Base-by-base conservation (phyloP, 64 coral and sea anemone genomes). In the Stichodactyla helianthus region DNA sequence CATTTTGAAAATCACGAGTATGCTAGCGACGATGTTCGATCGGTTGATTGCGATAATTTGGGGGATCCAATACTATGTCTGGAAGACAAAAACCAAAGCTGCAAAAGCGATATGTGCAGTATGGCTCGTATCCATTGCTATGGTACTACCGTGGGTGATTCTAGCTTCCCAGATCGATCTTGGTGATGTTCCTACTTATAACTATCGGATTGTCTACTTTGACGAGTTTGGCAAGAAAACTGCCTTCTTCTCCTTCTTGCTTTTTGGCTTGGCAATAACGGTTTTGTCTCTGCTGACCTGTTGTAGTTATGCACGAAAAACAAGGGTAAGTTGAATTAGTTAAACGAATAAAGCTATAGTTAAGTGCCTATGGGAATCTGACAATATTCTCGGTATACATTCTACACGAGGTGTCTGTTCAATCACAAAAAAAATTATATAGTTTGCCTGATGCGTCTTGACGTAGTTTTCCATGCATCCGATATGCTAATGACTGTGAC, bases 81-180 rank as follows among this genome's bases (percentile, higher is more conserved):
- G 87, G 77, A 88, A 88, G 77, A 80, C 87, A 18, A 79, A 82
- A 15, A 13, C 15, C 16, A 88, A 82, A 62, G 87, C 25, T 74
- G 25, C 68, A 10, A 74, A 74, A 74, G 68, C 68, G 12, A 74
- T 74, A n/a, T 74, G 68, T 31, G 9, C 25, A 74, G 64, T 27
- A 56, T 87, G 50, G 19, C 17, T 17, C 26, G 53, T 76, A 60
- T 87, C 19, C 5, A 76, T 77, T 6, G 68, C 26, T 14, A 77
- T 31, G 15, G 51, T 67, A 0, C 27, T 15, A 4, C 76, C 51
- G 22, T 67, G 51, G 10, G 44, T 76, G 50, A 25, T 25, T 1
- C 6, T 4, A 2, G 19, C 5, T 52, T 77, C 51, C 56, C 10
- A 28, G 53, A 31, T 77, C 19, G 85, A 87, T 8, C 85, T 87